Percentiles rank a stretch among this genome's conserved stretches.
Evolutionary conservation across 2,113 vertebrate species (phyloP).

Genomic region (Amazona guildingii): DNA sequence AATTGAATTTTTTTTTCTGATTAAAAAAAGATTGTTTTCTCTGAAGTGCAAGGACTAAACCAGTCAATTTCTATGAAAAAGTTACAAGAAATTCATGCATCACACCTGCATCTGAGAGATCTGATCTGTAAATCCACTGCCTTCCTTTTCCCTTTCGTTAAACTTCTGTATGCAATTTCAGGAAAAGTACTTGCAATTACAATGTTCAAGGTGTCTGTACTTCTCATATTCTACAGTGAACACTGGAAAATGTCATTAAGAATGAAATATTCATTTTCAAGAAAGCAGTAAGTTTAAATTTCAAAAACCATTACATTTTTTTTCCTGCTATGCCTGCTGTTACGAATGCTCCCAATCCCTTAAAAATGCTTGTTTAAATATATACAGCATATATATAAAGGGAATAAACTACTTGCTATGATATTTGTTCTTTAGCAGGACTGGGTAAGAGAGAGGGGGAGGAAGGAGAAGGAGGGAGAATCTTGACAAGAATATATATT

Average conservation of each 20-base stretch:
- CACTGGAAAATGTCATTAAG: background rate
- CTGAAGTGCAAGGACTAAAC: background rate
- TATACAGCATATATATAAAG: background rate
- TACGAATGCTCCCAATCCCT: background rate
- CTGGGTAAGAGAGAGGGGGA: background rate
- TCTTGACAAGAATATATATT: conserved; percentile 56
- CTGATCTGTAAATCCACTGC: background rate
- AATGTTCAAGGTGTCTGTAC: background rate
- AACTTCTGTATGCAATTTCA: background rate
- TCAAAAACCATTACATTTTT: background rate
- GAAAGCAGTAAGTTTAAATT: conserved; percentile 9
- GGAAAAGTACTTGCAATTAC: background rate
- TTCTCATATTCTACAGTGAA: conserved; percentile 11
- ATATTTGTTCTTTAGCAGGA: conserved; percentile 36
- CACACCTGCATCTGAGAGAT: background rate
- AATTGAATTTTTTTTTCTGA: background rate
- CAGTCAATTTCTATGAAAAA: background rate
- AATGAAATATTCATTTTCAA: conserved; percentile 31
- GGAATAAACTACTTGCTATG: conserved; percentile 1
- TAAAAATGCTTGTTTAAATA: conserved; percentile 21
- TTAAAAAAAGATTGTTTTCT: background rate
- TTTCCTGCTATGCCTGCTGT: background rate
- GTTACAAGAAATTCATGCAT: background rate
- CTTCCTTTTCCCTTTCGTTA: background rate
- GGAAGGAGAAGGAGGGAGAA: conserved; percentile 14